Base-by-base conservation (phyloP, 2,888 invertebrate species). In the Cetonia aurata region DNA sequence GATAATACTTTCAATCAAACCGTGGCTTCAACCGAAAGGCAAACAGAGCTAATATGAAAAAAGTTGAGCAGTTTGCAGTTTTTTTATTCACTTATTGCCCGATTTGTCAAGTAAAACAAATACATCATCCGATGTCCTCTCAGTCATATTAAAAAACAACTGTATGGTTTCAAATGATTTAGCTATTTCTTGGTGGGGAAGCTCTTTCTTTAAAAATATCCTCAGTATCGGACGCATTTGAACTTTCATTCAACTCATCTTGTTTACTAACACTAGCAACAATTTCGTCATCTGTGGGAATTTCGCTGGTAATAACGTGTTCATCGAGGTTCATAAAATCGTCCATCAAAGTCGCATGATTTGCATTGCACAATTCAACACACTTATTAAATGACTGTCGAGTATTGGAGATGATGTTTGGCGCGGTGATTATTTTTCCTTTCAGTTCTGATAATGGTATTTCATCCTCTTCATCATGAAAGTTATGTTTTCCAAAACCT, bases 81-180 rank as follows among this genome's bases (percentile, higher is more conserved):
- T n/a, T n/a, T n/a, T n/a, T n/a, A n/a, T n/a, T n/a, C n/a, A n/a
- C n/a, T n/a, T n/a, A n/a, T n/a, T n/a, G n/a, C n/a, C n/a, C n/a
- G n/a, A 46, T 46, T 46, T 48, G 48, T n/a, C 12, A 48, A 48
- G 13, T 48, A 48, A 48, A 48, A 48, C 15, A 48, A 48, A 48
- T 48, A 48, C 48, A 48, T 48, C 48, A 48, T n/a, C 48, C 48
- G 13, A 25, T 25, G 6, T 48, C 4, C n/a, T 17, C 48, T 48
- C 48, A 48, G 48, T 48, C 48, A 48, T n/a, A n/a, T 17, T 50
- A 50, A 50, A 48, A 48, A 48, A 48, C 48, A 48, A 15, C 48
- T n/a, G 48, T 17, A 48, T 48, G 3, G 48, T 48, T 48, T n/a
- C 48, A 44, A 44, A 44, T 6, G 10, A 48, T 48, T 10, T 48